Conservation (phyloP, 2,888 invertebrate species). For the Spodoptera exigua region DNA sequence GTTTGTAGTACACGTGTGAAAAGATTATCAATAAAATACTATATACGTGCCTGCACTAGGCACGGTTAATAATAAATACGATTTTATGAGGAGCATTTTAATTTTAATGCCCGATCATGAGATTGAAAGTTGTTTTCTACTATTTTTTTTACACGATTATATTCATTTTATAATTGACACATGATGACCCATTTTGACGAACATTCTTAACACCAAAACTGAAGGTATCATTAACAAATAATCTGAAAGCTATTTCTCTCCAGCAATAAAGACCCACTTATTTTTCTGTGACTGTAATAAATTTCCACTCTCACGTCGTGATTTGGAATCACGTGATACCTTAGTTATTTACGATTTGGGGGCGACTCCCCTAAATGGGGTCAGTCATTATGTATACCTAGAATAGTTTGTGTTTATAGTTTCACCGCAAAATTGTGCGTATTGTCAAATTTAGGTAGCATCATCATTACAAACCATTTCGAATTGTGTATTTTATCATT, state of each 20-base stretch:
- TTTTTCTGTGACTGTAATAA: slow-evolving; percentile 66
- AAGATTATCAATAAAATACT: too few relatives aligned
- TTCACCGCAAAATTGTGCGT: slow-evolving; percentile 57
- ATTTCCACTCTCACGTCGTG: slow-evolving; percentile 64
- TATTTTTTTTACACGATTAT: background rate
- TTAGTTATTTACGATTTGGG: slow-evolving; percentile 67
- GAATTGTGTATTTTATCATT: too few relatives aligned
- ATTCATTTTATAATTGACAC: slow-evolving; percentile 3
- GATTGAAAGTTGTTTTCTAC: background rate
- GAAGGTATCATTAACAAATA: slow-evolving; percentile 37
- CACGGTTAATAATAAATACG: too few relatives aligned
- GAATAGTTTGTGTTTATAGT: slow-evolving; percentile 56
- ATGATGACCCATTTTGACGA: slow-evolving; percentile 5
- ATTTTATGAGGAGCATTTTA: too few relatives aligned
- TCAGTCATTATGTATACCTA: slow-evolving; percentile 63
- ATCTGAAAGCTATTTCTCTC: slow-evolving; percentile 33
- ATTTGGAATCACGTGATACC: slow-evolving; percentile 65
- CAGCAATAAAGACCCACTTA: slow-evolving; percentile 55
- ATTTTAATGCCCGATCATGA: background rate
- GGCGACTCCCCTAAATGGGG: slow-evolving; percentile 59
- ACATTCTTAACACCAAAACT: slow-evolving; percentile 8
- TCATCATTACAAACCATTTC: too few relatives aligned
- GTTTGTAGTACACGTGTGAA: too few relatives aligned
- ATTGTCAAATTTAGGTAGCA: slow-evolving; percentile 19
- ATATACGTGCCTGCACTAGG: too few relatives aligned